Conservation (phyloP, 37 sponge, comb jelly and placozoan species). For the Halisarca cf. caerulea region DNA sequence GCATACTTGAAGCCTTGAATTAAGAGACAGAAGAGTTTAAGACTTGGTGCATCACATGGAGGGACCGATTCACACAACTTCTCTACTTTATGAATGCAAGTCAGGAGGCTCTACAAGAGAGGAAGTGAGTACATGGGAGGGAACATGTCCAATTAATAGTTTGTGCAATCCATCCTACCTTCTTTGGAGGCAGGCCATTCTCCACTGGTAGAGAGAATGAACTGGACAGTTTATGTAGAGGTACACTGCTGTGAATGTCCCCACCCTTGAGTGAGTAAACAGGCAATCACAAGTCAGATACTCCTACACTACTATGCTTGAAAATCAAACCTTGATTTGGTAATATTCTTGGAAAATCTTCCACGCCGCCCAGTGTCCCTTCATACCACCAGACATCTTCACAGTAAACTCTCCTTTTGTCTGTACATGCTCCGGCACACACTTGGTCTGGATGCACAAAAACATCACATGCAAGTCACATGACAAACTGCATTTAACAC, state of each 20-base stretch:
- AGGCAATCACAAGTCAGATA: neutral
- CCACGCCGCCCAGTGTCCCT: slow-evolving; percentile 7
- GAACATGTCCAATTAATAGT: neutral
- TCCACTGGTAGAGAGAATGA: slow-evolving; percentile 15
- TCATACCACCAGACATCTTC: slow-evolving; percentile 16
- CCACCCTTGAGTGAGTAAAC: neutral
- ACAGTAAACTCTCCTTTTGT: neutral
- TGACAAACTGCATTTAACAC: neutral
- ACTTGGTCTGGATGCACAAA: slow-evolving; percentile 2
- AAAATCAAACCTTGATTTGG: neutral
- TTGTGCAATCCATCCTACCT: neutral
- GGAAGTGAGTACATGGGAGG: too few species aligned
- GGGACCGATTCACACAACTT: neutral
- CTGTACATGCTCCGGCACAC: neutral
- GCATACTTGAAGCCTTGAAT: slow-evolving; percentile 6
- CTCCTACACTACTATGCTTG: too few species aligned
- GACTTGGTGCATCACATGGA: neutral
- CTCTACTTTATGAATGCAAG: slow-evolving; percentile 9
- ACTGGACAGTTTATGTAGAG: slow-evolving; percentile 12
- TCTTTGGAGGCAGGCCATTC: slow-evolving; percentile 17
- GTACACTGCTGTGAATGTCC: neutral
- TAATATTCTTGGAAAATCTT: neutral
- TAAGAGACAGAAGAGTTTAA: neutral
- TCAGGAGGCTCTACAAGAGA: neutral
- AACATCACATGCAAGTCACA: neutral